A percentile compares a stretch with the other conserved stretches of the same genome.
Conservation (phyloP, 1,140 invertebrate genomes). For the Delia radicum region DNA sequence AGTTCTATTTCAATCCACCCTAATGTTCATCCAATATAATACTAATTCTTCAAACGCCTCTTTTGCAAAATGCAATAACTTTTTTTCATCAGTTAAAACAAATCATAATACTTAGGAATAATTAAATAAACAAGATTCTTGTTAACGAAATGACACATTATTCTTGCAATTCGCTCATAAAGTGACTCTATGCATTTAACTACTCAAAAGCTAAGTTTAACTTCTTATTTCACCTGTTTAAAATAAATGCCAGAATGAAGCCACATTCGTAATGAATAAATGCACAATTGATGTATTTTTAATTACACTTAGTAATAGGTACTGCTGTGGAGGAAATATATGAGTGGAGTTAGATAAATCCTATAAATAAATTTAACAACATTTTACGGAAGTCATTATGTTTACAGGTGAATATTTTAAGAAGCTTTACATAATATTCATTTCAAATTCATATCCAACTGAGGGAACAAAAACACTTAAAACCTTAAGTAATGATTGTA, state of each 20-base stretch:
- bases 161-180: neutral
- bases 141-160: conserved; percentile 1
- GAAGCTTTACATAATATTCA: neutral
- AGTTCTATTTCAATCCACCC: no score
- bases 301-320: neutral
- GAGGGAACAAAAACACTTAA: neutral
- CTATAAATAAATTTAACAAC: neutral
- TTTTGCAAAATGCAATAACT: neutral
- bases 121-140: neutral
- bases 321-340: no score
- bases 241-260: neutral
- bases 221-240: neutral
- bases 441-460: neutral
- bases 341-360: no score
- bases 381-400: neutral
- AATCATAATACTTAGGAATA: no score
- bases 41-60: no score
- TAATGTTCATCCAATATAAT: no score
- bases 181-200: neutral
- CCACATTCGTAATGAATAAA: neutral
- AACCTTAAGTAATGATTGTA: neutral
- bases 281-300: neutral
- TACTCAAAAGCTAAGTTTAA: neutral
- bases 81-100: neutral
- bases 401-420: neutral